Base-by-base conservation (phyloP, 2,888 invertebrate genomes). In the Rambutsinella grinnellia region DNA sequence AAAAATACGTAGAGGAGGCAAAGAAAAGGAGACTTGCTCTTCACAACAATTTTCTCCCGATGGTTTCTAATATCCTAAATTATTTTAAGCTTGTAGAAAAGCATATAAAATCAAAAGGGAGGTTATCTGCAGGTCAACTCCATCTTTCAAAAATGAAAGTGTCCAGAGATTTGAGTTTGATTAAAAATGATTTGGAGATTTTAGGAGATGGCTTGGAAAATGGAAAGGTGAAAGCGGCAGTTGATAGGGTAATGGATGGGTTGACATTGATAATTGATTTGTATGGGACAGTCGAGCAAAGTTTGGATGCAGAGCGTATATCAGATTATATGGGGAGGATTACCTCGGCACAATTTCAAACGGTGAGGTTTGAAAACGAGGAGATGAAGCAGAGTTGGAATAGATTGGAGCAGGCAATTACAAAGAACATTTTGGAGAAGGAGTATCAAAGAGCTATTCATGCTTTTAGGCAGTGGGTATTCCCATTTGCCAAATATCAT, bases 381-480 rank as follows among this genome's bases (percentile, higher is more conserved):
- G n/a, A n/a, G n/a, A n/a, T n/a, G n/a, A n/a, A n/a, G n/a, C n/a
- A n/a, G n/a, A n/a, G n/a, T n/a, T n/a, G n/a, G n/a, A n/a, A n/a
- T n/a, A n/a, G n/a, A n/a, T n/a, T n/a, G n/a, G n/a, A n/a, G n/a
- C n/a, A n/a, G n/a, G 36, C 36, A 36, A 36, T 36, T 36, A 5
- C 6, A 36, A 13, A 5, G 0, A 76, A 51, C n/a, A 15, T 76
- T 3, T 58, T 76, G 5, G 0, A 24, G 24, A 17, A n/a, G 1
- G 57, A 76, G n/a, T 76, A 70, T 23, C 6, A 65, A 23, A 2
- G 1, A 1, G 63, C 70, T 2, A 15, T 57, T n/a, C 6, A 24
- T 6, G 54, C 76, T 1, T 76, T 70, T 36, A 56, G 53, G 17
- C 70, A 71, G 53, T 71, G 62, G 68, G 70, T 76, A 0, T 76